phyloP scores from a whole-genome alignment of 1,140 invertebrate species.

The Drosophila pruinosa region DNA sequence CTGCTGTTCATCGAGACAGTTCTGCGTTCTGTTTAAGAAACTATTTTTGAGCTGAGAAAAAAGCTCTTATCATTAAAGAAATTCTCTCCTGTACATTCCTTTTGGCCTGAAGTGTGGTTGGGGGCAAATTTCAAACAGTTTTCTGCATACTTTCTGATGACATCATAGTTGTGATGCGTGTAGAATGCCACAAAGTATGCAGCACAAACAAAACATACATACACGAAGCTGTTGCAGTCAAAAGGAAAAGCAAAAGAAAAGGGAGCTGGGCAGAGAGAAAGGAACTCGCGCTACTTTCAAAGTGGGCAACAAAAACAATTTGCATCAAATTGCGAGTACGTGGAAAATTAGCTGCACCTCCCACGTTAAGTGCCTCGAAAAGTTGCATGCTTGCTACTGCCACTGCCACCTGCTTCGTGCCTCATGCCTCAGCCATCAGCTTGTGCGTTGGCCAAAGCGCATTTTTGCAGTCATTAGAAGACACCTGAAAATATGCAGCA shows the following conservation, averaged over 20 bases:
- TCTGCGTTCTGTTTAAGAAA: neutral
- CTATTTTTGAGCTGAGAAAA: neutral
- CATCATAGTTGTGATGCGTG: constrained; percentile 17
- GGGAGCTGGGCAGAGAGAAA: neutral
- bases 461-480: constrained; percentile 73
- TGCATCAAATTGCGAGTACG: constrained; percentile 68
- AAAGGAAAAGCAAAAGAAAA: neutral
- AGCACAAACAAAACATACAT: neutral
- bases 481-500: constrained; percentile 51
- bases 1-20: neutral
- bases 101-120: neutral
- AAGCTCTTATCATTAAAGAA: neutral
- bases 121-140: neutral
- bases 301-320: constrained; percentile 50
- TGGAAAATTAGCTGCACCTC: constrained; percentile 69
- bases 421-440: neutral
- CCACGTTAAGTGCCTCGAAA: constrained; percentile 47
- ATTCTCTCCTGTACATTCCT: neutral
- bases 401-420: neutral
- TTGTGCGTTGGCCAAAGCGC: constrained; percentile 50
- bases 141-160: constrained; percentile 11
- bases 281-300: constrained; percentile 9
- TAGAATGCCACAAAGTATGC: constrained; percentile 14
- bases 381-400: too few relatives aligned
- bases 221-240: neutral